Evolutionary conservation across 2,113 vertebrate species (phyloP), one percentile per base, ranked within the genome.

Genomic region (Ptilorrhoa leucosticta): DNA sequence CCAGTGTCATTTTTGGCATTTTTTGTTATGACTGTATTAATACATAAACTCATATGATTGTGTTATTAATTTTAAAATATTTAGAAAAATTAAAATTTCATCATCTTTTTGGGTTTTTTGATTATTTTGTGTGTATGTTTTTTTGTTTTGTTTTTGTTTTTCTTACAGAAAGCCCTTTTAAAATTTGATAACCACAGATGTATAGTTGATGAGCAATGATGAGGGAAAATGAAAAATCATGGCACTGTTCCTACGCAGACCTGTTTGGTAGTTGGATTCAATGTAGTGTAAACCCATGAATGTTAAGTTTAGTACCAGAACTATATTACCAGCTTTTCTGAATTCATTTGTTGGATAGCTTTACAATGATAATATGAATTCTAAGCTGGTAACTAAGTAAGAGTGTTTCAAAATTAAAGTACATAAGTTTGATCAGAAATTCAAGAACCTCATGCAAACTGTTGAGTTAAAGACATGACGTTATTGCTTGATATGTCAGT

Each of bases 131-230:
- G 92, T 70, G 18, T 37, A 5, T 39, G 9, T 4, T 50, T 93
- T 75, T 83, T 65, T 85, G 24, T 87, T 82, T 72, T 42, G 11
- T 56, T 80, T 94, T 93, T 84, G 14, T 93, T 96, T 95, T 93
- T 97, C 87, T 97, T 97, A 98, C 98, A 98, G 97, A 98, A 98
- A 99, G 98, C 98, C 98, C 98, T 99, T 98, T 97, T 87, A 97
- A 98, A 97, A 96, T 91, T 69, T 92, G 82, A 94, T 89, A 96
- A 90, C 90, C 96, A 94, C 83, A 93, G 80, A 93, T 66, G 83
- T 94, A 96, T 20, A 94, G 87, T 85, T 95, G 84, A 94, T 84
- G 83, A 94, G 70, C 40, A 9, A 95, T 48, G 80, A 93, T 44
- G 78, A 93, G 48, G 79, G 60, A 96, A 94, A 95, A 97, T 69